Evolutionary conservation across 2,888 invertebrate species (phyloP).

Genomic region (Tipula vernalis): DNA sequence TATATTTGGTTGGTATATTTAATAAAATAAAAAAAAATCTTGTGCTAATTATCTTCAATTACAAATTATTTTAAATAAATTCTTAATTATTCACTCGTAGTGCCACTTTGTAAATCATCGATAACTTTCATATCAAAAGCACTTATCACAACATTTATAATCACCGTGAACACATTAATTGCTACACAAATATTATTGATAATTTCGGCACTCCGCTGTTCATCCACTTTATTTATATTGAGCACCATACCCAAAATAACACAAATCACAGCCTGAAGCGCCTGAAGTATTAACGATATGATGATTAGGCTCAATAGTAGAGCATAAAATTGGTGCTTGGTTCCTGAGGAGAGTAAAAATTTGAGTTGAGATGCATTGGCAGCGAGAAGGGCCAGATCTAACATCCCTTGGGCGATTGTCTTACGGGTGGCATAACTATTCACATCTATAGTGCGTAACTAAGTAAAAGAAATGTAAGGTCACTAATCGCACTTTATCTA

Average conservation of each 20-base stretch:
- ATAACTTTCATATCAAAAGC: slow-evolving; percentile 17
- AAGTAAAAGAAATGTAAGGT: neutral
- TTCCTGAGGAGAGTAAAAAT: slow-evolving; percentile 15
- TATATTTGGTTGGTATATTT: neutral
- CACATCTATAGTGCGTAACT: slow-evolving; percentile 15
- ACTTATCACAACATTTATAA: slow-evolving; percentile 17
- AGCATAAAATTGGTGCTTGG: slow-evolving; percentile 16
- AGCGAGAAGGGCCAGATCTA: slow-evolving; percentile 18
- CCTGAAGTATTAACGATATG: slow-evolving; percentile 16
- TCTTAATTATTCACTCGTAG: neutral
- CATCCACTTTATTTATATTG: slow-evolving; percentile 17
- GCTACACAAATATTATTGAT: slow-evolving; percentile 17
- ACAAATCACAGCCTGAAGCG: slow-evolving; percentile 16
- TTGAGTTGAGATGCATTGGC: slow-evolving; percentile 19
- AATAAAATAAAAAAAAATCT: neutral
- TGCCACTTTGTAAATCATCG: neutral
- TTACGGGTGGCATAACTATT: slow-evolving; percentile 18
- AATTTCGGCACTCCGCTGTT: slow-evolving; percentile 18
- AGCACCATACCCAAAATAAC: slow-evolving; percentile 16
- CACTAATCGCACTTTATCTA: neutral
- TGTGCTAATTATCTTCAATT: neutral
- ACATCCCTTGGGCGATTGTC: slow-evolving; percentile 18
- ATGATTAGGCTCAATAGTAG: slow-evolving; percentile 16
- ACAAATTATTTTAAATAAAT: neutral
- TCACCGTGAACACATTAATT: slow-evolving; percentile 15